Percentiles rank a stretch among this genome's conserved stretches.
These are phyloP conservation scores for Manis pentadactyla DNA, from an alignment of 2,797 vertebrate species.

Conservation along the genomic window DNA sequence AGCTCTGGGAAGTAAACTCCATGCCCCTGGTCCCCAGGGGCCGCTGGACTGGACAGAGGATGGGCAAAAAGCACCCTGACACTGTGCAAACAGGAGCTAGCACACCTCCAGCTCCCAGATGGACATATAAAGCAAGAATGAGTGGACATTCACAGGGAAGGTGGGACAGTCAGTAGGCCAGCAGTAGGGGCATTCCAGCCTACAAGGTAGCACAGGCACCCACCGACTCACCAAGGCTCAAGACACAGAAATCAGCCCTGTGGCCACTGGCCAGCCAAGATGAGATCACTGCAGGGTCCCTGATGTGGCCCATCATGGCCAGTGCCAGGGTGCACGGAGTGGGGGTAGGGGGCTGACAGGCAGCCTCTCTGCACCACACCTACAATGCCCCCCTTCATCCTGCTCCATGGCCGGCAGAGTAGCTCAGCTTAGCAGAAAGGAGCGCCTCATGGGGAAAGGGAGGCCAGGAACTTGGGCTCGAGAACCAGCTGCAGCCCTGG, in stretches of 20 bases:
- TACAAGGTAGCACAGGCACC: neutral
- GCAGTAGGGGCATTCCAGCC: neutral
- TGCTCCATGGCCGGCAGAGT: neutral
- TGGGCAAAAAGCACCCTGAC: neutral
- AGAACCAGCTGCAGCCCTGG: neutral
- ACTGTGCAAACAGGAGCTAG: too few relatives aligned
- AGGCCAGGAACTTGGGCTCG: neutral
- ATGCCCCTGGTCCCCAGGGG: neutral
- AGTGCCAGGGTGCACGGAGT: neutral
- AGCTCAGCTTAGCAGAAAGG: neutral
- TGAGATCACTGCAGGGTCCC: neutral
- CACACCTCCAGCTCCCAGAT: neutral
- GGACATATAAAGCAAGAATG: neutral
- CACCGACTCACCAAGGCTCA: neutral
- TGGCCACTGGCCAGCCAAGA: neutral
- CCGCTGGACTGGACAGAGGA: neutral
- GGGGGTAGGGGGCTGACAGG: neutral
- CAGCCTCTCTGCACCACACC: neutral
- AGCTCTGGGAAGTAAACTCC: neutral
- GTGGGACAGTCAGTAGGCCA: neutral
- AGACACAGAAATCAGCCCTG: neutral
- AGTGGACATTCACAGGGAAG: neutral
- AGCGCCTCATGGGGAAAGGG: neutral
- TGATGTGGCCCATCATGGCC: neutral
- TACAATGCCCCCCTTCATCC: neutral